Evolutionary conservation across 2,888 invertebrate genomes (phyloP), one percentile per base, ranked within the genome.

Genomic region (Tachina fera): DNA sequence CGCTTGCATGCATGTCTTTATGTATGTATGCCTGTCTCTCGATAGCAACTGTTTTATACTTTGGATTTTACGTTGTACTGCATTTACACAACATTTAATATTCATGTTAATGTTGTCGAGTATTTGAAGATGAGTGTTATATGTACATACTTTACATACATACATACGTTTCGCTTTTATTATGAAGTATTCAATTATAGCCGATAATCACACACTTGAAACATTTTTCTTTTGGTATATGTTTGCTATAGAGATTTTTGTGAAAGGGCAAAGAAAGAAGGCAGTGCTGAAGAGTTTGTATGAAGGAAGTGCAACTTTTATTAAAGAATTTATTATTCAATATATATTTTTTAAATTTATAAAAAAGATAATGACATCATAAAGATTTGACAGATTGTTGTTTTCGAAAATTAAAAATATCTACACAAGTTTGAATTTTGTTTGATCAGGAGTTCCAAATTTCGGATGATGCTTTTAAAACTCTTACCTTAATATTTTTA

Each of bases 191-290:
- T 86, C 86, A 86, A 83, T 86, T 86, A 86, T 83, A 83, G 71
- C 83, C 86, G 83, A 86, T 86, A 86, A 86, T 86, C 86, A 86
- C 67, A 86, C 68, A 79, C 83, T 86, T 86, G 74, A 83, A 72
- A 76, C 8, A 67, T 76, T 58, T 75, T 63, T 19, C 22, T 56
- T 74, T 76, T 86, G 75, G 41, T 68, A 80, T 83, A 79, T 83
- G 75, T 76, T 83, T 76, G 58, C 41, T 72, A 49, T 79, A 45
- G 16, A 67, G 65, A 79, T 83, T 71, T 53, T 68, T 51, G 51
- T 63, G 8, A 11, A 9, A 19, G 58, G 31, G 14, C 56, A 65
- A 13, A 43, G 1, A 3, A 13, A 53, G 22, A 45, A n/a, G 43
- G 43, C 31, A 31, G 31, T 31, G 31, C 31, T 6, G 6, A 6